Evolutionary conservation across 2,113 vertebrate species (phyloP), one percentile per base, ranked within the genome.

Genomic region (Microcebus lehilahytsara): DNA sequence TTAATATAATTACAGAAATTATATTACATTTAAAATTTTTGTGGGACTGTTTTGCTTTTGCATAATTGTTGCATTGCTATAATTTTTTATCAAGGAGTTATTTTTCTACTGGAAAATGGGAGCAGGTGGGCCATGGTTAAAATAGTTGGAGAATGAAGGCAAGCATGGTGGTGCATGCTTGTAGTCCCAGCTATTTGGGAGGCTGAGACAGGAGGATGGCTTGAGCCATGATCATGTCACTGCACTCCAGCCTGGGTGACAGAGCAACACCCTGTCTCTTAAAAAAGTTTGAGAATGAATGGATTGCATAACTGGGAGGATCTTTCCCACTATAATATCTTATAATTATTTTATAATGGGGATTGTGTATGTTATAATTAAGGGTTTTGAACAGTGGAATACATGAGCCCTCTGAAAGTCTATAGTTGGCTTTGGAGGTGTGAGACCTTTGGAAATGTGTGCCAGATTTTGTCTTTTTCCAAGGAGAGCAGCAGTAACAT

Each of bases 51-150:
- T 93, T 87, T 69, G 74, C 32, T 83, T 27, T 77, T 79, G 25
- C 74, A 25, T 93, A 42, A 53, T 27, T 90, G 46, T 85, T 80
- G 27, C 32, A n/a, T 85, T 89, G 32, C 51, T 78, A 4, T 84
- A 89, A 42, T 46, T 62, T 25, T 67, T 69, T 25, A 83, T 87
- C 75, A n/a, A 23, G 11, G 30, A 62, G 37, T 72, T 90, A 46
- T 72, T 93, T 96, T 85, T 85, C 42, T 40, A 8, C 46, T 85
- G 58, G 34, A 80, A 85, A 95, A 67, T 66, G 32, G 93, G 72
- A 92, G 17, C 51, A 86, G 6, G 67, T 37, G 42, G 51, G 69
- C 51, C 40, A 20, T 56, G 20, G 60, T 92, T 88, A 72, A 23
- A 71, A 49, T 58, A 75, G 49, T 85, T 92, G 89, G 93, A 56